A percentile compares a stretch with the other conserved stretches of the same genome.
These are phyloP conservation scores for Albula goreensis DNA, from an alignment of 2,113 vertebrate species.

Conservation along the genomic window DNA sequence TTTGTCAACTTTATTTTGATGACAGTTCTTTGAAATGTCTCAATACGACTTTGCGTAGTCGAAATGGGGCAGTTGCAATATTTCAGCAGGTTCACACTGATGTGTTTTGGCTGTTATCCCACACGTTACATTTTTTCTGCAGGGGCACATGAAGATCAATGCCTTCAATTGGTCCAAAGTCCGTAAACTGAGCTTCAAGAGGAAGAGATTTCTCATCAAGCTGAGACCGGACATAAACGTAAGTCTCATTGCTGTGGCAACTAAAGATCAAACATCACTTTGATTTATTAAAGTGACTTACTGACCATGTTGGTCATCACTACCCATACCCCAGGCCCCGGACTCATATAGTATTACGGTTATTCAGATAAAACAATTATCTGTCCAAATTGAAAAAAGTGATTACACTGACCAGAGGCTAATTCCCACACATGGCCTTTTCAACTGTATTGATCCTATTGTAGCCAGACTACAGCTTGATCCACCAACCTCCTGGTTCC, in stretches of 20 bases:
- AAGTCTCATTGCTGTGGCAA: conserved; percentile 58
- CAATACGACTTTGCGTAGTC: background rate
- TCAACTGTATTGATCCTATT: too few relatives aligned
- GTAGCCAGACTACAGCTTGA: too few relatives aligned
- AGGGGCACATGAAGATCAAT: conserved; percentile 96
- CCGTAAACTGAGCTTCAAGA: conserved; percentile 98
- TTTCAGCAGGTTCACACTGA: background rate
- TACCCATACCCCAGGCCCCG: too few relatives aligned
- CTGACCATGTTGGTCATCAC: too few relatives aligned
- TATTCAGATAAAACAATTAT: too few relatives aligned
- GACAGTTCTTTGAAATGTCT: too few relatives aligned
- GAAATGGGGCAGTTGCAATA: background rate
- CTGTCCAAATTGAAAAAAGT: too few relatives aligned
- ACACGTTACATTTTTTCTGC: conserved; percentile 30
- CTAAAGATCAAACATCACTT: background rate
- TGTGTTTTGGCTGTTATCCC: conserved; percentile 17
- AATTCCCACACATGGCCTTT: too few relatives aligned
- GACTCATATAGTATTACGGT: too few relatives aligned
- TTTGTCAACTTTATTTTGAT: too few relatives aligned
- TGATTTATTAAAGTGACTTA: background rate
- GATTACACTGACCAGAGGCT: too few relatives aligned
- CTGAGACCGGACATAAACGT: conserved; percentile 90
- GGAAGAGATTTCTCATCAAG: conserved; percentile 96
- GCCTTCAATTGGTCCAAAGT: conserved; percentile 98
- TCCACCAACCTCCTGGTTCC: too few relatives aligned